Conservation (phyloP, 1,140 invertebrate genomes). For the Sitobion miscanthi region DNA sequence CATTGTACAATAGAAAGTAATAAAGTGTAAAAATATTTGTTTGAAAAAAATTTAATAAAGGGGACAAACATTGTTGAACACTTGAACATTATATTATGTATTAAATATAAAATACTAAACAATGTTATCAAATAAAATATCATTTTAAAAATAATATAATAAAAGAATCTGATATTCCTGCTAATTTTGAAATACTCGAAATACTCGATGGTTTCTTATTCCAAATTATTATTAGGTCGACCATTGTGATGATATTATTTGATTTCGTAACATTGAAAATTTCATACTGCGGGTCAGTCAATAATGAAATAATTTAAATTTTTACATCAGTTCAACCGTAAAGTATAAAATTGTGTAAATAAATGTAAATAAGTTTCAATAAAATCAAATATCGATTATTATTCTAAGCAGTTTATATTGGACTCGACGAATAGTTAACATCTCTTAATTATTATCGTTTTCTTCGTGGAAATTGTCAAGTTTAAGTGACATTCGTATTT, state of each 20-base stretch:
- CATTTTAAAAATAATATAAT: neutral
- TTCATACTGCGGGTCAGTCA: neutral
- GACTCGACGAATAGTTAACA: neutral
- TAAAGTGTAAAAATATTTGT: neutral
- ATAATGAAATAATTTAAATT: neutral
- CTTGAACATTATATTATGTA: neutral
- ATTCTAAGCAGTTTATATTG: neutral
- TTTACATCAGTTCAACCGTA: neutral
- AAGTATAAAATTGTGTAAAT: neutral
- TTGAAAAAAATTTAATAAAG: neutral
- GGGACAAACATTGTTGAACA: neutral
- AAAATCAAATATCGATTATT: neutral
- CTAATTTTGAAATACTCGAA: neutral
- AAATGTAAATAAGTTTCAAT: too few species aligned
- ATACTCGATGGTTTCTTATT: neutral
- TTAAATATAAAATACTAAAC: neutral
- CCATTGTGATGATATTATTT: neutral
- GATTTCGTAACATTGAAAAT: neutral
- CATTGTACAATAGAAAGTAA: neutral
- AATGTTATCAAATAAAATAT: neutral
- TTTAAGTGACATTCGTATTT: neutral
- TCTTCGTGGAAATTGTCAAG: neutral
- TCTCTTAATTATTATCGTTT: neutral
- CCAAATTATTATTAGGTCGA: neutral
- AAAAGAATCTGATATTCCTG: neutral